A percentile compares a stretch with the other conserved stretches of the same genome.
Evolutionary conservation across 2,113 vertebrate genomes (phyloP).

Genomic region (Dasypus novemcinctus): DNA sequence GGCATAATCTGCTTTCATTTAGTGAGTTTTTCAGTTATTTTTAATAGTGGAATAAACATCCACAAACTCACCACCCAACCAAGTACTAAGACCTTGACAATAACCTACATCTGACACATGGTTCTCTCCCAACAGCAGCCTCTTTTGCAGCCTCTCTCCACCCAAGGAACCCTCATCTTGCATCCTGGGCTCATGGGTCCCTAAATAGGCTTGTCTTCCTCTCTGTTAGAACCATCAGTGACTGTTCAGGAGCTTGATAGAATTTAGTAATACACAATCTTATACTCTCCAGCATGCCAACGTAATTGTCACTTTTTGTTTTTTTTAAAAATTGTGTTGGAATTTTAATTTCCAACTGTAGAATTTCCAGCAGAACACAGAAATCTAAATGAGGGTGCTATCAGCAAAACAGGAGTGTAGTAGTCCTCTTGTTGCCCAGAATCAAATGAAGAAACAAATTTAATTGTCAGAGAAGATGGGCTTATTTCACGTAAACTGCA

Average conservation of each 20-base stretch:
- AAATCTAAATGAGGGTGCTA: slow-evolving; percentile 54
- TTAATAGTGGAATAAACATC: slow-evolving; percentile 11
- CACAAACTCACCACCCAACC: not conserved
- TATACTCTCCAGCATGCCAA: not conserved
- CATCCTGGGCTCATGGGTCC: not conserved
- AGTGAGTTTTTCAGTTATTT: not conserved
- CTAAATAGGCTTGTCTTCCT: not conserved
- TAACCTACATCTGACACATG: not conserved
- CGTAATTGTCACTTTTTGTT: slow-evolving; percentile 51
- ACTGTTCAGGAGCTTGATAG: not conserved
- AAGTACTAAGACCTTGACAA: slow-evolving; percentile 1
- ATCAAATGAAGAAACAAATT: not conserved
- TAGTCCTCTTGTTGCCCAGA: not conserved
- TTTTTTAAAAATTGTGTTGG: slow-evolving; percentile 39
- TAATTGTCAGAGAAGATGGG: not conserved
- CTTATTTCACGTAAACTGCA: not conserved
- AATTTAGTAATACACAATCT: not conserved
- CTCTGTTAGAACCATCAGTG: slow-evolving; percentile 14
- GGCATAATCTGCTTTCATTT: not conserved
- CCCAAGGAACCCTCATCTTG: not conserved
- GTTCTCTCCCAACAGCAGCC: not conserved
- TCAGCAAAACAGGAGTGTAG: not conserved
- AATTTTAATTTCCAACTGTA: slow-evolving; percentile 61
- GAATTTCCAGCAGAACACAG: slow-evolving; percentile 40
- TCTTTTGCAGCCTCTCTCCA: not conserved